phyloP scores from a whole-genome alignment of 2,797 vertebrate genomes.

The Bradypodion ventrale region DNA sequence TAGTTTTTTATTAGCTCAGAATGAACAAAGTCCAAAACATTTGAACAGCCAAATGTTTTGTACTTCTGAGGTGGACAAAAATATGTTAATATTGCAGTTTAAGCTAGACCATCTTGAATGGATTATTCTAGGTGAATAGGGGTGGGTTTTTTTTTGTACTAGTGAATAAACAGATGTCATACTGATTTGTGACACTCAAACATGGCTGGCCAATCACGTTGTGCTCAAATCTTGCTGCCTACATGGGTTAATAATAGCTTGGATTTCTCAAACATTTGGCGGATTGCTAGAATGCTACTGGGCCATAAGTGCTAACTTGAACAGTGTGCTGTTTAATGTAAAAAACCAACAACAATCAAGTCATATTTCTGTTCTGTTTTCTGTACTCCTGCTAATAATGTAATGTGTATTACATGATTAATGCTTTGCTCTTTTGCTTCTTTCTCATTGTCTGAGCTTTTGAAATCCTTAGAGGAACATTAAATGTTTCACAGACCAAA shows the following conservation, averaged over 20 bases:
- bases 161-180: not conserved
- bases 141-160: not conserved
- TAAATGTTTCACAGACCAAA: not conserved
- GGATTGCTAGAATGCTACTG: not conserved
- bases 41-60: not conserved
- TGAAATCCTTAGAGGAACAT: not conserved
- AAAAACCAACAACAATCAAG: not conserved
- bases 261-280: not conserved
- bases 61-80: not conserved
- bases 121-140: not conserved
- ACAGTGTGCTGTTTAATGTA: not conserved
- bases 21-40: not conserved
- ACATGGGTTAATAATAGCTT: not conserved
- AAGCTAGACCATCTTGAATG: too few species aligned
- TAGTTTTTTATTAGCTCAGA: not conserved
- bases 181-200: not conserved
- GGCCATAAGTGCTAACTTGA: not conserved
- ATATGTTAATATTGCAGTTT: not conserved
- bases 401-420: not conserved
- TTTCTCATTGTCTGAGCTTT: not conserved
- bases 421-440: not conserved
- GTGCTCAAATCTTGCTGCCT: not conserved
- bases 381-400: not conserved
- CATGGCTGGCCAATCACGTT: not conserved
- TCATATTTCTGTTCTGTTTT: too few species aligned